Conservation (phyloP, 2,113 vertebrate species). For the Apeltes quadracus region DNA sequence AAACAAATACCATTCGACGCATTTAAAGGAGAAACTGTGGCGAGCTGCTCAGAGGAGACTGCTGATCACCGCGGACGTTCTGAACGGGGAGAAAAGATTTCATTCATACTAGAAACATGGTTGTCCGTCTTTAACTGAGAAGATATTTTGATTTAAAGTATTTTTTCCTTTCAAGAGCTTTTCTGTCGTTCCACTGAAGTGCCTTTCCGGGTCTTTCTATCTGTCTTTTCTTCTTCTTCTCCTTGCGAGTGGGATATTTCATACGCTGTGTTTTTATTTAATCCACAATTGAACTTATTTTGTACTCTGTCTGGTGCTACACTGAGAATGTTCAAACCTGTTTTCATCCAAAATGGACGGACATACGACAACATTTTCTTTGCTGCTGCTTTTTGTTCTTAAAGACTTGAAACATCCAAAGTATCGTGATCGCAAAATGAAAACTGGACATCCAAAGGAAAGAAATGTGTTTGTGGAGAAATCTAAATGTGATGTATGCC, state of each 20-base stretch:
- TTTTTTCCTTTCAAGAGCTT: constrained; percentile 49
- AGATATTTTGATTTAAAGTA: constrained; percentile 5
- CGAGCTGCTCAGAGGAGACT: neutral
- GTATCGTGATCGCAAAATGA: constrained; percentile 14
- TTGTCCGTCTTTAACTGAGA: neutral
- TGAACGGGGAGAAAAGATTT: constrained; percentile 3
- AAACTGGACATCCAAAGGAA: neutral
- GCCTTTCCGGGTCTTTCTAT: constrained; percentile 74
- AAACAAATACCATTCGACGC: neutral
- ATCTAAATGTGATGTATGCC: constrained; percentile 37
- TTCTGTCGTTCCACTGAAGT: constrained; percentile 69
- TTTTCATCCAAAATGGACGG: constrained; percentile 35
- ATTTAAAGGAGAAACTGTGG: neutral
- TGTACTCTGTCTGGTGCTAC: constrained; percentile 75
- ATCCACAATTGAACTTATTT: constrained; percentile 53
- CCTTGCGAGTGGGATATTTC: neutral
- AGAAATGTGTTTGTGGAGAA: neutral
- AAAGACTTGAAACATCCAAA: constrained; percentile 42
- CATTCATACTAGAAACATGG: neutral
- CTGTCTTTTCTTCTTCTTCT: constrained; percentile 38
- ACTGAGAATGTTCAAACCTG: constrained; percentile 61
- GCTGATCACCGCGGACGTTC: neutral
- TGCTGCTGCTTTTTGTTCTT: constrained; percentile 59
- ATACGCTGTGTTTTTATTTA: constrained; percentile 1
- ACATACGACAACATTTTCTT: constrained; percentile 35